Percentiles rank a stretch among this genome's conserved stretches.
These are phyloP conservation scores for Sinosuthora webbiana DNA, from an alignment of 2,113 vertebrate species.

Conservation along the genomic window DNA sequence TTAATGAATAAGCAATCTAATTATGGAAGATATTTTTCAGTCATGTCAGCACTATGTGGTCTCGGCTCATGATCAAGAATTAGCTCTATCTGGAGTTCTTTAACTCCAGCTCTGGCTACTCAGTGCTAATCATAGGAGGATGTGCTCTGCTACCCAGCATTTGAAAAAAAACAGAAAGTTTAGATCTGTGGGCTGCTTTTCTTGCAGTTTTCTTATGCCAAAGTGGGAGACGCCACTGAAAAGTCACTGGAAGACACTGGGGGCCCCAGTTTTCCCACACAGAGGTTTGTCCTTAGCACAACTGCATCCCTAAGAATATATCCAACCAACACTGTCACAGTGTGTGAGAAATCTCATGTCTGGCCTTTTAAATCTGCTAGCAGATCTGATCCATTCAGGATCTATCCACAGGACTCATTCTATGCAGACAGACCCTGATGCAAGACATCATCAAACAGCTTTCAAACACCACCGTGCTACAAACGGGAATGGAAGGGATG, in stretches of 20 bases:
- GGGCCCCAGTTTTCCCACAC: not conserved
- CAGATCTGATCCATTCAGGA: not conserved
- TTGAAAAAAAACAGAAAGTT: not conserved
- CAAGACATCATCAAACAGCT: not conserved
- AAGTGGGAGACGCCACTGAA: not conserved
- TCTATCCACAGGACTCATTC: not conserved
- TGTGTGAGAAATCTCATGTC: not conserved
- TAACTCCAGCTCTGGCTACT: conserved; percentile 20
- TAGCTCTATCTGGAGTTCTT: conserved; percentile 57
- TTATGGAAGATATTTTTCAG: conserved; percentile 64
- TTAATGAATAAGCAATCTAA: conserved; percentile 65
- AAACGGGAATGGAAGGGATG: not conserved
- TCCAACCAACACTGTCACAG: not conserved
- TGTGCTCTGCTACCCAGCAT: not conserved
- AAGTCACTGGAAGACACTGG: not conserved
- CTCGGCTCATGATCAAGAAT: conserved; percentile 58
- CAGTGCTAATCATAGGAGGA: not conserved
- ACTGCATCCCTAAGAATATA: rapidly evolving
- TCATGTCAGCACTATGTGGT: conserved; percentile 62
- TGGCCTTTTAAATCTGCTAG: not conserved
- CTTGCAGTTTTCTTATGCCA: not conserved
- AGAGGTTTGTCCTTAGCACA: not conserved
- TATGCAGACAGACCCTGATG: not conserved
- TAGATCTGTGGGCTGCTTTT: not conserved
- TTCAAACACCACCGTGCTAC: not conserved